Percentiles rank a stretch among this genome's conserved stretches.
Evolutionary conservation across 30 jellyfish, hydroid and myxozoan genomes (phyloP).

Genomic region (Clytia hemisphaerica): DNA sequence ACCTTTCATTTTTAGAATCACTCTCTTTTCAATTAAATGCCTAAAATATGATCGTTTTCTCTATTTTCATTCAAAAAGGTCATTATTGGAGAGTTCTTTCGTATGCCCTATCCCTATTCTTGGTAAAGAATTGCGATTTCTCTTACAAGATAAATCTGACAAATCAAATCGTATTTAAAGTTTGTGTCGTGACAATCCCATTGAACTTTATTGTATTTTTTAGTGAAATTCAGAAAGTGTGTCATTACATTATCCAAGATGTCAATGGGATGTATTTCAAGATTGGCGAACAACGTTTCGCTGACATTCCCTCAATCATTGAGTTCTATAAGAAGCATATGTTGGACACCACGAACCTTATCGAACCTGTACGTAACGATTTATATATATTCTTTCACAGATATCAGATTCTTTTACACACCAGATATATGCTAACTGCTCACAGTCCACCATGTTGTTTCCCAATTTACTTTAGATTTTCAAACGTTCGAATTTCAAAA

Average conservation of each 20-base stretch:
- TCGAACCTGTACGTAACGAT: constrained; percentile 93
- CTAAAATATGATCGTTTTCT: too few species aligned
- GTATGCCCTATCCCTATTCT: neutral
- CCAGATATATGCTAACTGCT: too few species aligned
- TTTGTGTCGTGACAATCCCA: too few species aligned
- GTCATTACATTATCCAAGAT: constrained; percentile 72
- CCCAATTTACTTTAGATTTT: neutral
- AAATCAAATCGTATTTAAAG: too few species aligned
- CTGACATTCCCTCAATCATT: constrained; percentile 77
- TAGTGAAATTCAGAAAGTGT: constrained; percentile 77
- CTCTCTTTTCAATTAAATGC: neutral
- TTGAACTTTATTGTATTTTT: neutral
- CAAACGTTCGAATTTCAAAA: too few species aligned
- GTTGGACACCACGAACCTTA: constrained; percentile 71
- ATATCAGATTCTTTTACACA: too few species aligned
- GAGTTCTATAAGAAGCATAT: constrained; percentile 85
- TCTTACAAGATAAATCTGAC: neutral
- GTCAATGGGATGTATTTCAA: constrained; percentile 50
- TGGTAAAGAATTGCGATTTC: neutral
- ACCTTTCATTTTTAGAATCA: neutral
- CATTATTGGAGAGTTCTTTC: neutral
- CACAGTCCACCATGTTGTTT: too few species aligned
- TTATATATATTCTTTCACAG: too few species aligned
- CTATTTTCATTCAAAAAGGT: too few species aligned
- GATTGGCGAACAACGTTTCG: constrained; percentile 85